Percentiles rank a stretch among this genome's conserved stretches.
Evolutionary conservation across 1,140 invertebrate genomes (phyloP).

Genomic region (Heliconius nattereri): DNA sequence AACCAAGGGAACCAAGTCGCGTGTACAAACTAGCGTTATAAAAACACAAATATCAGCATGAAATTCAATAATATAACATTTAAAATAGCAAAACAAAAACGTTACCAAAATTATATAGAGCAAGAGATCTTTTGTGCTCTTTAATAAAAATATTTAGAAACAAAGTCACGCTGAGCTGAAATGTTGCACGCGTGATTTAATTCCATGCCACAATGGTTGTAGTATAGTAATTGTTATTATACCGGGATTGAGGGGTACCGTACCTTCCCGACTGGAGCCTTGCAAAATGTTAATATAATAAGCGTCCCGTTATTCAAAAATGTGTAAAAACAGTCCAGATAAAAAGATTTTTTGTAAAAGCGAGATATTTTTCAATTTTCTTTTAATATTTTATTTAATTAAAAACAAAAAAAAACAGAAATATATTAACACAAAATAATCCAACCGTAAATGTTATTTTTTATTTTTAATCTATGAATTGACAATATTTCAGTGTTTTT

Average conservation of each 20-base stretch:
- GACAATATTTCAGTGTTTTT: too few species aligned
- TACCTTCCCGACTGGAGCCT: neutral
- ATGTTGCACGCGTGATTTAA: slow-evolving; percentile 39
- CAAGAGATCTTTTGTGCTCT: slow-evolving; percentile 7
- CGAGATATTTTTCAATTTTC: too few species aligned
- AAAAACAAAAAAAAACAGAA: too few species aligned
- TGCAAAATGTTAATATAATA: slow-evolving; percentile 12
- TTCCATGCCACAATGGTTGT: slow-evolving; percentile 43
- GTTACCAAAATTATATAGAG: neutral
- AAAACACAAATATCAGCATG: slow-evolving; percentile 3
- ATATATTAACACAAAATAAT: too few species aligned
- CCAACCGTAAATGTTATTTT: too few species aligned
- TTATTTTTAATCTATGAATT: too few species aligned
- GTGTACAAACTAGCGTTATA: neutral
- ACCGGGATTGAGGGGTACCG: slow-evolving; percentile 1
- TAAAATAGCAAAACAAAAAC: neutral
- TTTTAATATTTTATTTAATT: too few species aligned
- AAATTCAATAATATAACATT: neutral
- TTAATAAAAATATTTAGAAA: slow-evolving; percentile 46
- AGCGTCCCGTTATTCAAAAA: neutral
- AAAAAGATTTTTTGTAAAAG: neutral
- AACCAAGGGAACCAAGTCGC: too few species aligned
- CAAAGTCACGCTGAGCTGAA: slow-evolving; percentile 51
- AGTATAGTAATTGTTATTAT: slow-evolving; percentile 41
- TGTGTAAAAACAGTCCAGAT: neutral